Conservation (phyloP, 1,140 invertebrate genomes). For the Calephelis nemesis region DNA sequence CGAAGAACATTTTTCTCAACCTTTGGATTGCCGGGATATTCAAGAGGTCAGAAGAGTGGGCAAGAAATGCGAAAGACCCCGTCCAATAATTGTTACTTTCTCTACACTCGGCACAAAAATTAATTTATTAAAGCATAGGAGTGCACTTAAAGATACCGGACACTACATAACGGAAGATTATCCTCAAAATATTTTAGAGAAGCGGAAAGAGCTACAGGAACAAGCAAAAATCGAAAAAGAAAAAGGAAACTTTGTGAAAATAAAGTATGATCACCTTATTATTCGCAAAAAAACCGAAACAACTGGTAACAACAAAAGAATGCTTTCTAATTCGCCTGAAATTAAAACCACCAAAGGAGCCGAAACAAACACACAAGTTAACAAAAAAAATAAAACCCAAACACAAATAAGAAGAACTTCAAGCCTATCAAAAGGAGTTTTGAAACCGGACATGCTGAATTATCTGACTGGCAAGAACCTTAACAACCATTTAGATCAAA, state of each 20-base stretch:
- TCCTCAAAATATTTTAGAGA: conserved; percentile 17
- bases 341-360: conserved; percentile 17
- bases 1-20: too few species aligned
- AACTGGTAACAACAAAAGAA: conserved; percentile 25
- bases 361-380: conserved; percentile 32
- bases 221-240: conserved; percentile 21
- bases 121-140: too few species aligned
- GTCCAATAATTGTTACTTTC: too few species aligned
- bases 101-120: too few species aligned
- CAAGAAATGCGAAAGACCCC: too few species aligned
- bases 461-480: conserved; percentile 2
- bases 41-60: too few species aligned
- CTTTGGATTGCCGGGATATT: too few species aligned
- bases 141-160: too few species aligned
- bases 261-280: conserved; percentile 36
- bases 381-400: conserved; percentile 37
- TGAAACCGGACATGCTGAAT: conserved; percentile 30
- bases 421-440: conserved; percentile 30
- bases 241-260: conserved; percentile 27
- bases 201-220: conserved; percentile 1
- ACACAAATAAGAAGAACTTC: conserved; percentile 30
- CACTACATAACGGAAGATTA: too few species aligned
- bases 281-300: conserved; percentile 20
- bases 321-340: conserved; percentile 32
- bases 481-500: conserved; percentile 18